phyloP scores from a whole-genome alignment of 2,113 vertebrate genomes.

The Rissa tridactyla region DNA sequence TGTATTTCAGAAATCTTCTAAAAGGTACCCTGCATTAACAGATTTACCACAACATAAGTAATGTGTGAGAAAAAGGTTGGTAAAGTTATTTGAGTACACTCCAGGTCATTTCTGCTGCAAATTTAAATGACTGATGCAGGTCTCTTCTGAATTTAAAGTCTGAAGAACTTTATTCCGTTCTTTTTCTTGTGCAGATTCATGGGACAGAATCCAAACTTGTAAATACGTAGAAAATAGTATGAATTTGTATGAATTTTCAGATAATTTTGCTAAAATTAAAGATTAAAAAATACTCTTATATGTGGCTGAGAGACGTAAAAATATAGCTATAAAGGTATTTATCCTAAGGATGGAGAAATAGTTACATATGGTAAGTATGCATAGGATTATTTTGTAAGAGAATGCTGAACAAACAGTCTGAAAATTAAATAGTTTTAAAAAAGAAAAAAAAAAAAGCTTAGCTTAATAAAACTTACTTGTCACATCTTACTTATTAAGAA shows the following conservation, averaged over 20 bases:
- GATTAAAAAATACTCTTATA: too few species aligned
- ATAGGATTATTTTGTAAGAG: neutral
- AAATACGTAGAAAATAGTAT: neutral
- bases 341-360: neutral
- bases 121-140: neutral
- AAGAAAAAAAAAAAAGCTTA: neutral
- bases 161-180: neutral
- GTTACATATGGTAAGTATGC: neutral
- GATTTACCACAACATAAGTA: neutral
- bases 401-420: neutral
- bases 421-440: neutral
- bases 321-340: neutral
- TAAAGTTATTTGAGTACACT: neutral
- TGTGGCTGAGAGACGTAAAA: neutral
- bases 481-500: neutral
- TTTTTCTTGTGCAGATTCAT: neutral
- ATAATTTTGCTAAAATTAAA: neutral
- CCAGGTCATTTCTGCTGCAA: neutral
- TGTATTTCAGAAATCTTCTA: neutral
- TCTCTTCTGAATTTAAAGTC: neutral
- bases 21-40: neutral
- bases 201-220: neutral
- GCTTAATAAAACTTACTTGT: neutral
- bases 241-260: neutral
- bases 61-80: neutral